Evolutionary conservation across 2,113 vertebrate species (phyloP).

Genomic region (Mus spicilegus): DNA sequence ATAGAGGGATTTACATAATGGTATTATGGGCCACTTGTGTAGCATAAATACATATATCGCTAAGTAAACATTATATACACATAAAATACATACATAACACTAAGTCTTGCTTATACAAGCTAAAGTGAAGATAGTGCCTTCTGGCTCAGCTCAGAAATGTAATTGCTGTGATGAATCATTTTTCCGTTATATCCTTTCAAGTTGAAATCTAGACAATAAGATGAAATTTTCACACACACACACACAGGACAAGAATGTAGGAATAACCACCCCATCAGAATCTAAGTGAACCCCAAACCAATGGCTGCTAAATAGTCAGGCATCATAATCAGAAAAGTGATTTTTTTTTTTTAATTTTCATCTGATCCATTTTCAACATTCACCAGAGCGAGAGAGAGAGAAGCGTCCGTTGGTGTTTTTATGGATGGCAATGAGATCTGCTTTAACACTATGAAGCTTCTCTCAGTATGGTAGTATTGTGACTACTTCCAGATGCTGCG

Average conservation of each 20-base stretch:
- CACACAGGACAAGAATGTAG: background rate
- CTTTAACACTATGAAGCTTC: slow-evolving; percentile 80
- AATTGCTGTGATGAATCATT: slow-evolving; percentile 87
- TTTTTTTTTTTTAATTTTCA: slow-evolving; percentile 75
- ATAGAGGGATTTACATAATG: slow-evolving; percentile 79
- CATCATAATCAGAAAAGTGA: slow-evolving; percentile 61
- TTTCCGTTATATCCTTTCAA: slow-evolving; percentile 64
- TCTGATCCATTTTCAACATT: slow-evolving; percentile 77
- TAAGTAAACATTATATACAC: slow-evolving; percentile 71
- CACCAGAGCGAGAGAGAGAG: slow-evolving; percentile 80
- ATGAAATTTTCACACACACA: slow-evolving; percentile 56
- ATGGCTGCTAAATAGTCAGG: slow-evolving; percentile 77
- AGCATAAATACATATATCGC: slow-evolving; percentile 79
- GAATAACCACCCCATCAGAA: slow-evolving; percentile 64
- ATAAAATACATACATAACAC: slow-evolving; percentile 71
- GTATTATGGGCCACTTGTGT: slow-evolving; percentile 68
- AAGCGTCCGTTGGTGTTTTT: slow-evolving; percentile 82
- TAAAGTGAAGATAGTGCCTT: slow-evolving; percentile 84
- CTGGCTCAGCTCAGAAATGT: slow-evolving; percentile 84
- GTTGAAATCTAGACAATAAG: slow-evolving; percentile 76
- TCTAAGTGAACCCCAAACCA: slow-evolving; percentile 78
- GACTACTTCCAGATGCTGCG: slow-evolving; percentile 84
- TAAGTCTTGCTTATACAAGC: slow-evolving; percentile 80
- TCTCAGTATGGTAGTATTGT: slow-evolving; percentile 77
- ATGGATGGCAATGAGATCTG: slow-evolving; percentile 81